A percentile compares a stretch with the other conserved stretches of the same genome.
These are phyloP conservation scores for Nysson spinosus DNA, from an alignment of 2,888 invertebrate genomes.

Conservation along the genomic window DNA sequence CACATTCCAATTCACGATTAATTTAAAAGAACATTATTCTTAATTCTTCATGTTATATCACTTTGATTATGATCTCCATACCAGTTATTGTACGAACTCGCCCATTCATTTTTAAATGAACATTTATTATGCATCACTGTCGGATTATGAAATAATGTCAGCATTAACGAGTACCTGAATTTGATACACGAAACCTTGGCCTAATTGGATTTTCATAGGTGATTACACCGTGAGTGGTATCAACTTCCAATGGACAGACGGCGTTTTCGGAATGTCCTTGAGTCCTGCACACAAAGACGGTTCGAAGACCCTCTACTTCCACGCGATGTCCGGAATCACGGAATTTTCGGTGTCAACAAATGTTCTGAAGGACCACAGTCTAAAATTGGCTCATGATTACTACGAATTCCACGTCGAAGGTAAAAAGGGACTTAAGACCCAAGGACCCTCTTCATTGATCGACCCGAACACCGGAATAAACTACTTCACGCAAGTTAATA, in stretches of 20 bases:
- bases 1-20: too few species aligned
- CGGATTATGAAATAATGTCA: too few species aligned
- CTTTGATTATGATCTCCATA: too few species aligned
- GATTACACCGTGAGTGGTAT: slow-evolving; percentile 87
- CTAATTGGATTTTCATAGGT: slow-evolving; percentile 77
- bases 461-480: slow-evolving; percentile 84
- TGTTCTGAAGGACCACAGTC: slow-evolving; percentile 85
- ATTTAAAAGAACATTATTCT: too few species aligned
- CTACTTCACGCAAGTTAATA: slow-evolving; percentile 88
- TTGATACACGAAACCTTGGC: too few species aligned
- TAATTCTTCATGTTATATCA: too few species aligned
- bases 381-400: slow-evolving; percentile 84
- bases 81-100: too few species aligned
- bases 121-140: too few species aligned
- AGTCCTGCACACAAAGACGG: slow-evolving; percentile 79
- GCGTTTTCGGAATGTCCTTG: slow-evolving; percentile 87
- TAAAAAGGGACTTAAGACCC: slow-evolving; percentile 84
- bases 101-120: too few species aligned
- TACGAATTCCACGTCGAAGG: slow-evolving; percentile 85
- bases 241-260: slow-evolving; percentile 92
- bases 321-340: slow-evolving; percentile 87
- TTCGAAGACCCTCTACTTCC: slow-evolving; percentile 87
- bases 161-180: too few species aligned
- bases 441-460: slow-evolving; percentile 86
- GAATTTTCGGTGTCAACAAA: slow-evolving; percentile 89